These are phyloP conservation scores for Drosophila carrolli DNA, from an alignment of 1,140 invertebrate genomes.

Conservation along the genomic window DNA sequence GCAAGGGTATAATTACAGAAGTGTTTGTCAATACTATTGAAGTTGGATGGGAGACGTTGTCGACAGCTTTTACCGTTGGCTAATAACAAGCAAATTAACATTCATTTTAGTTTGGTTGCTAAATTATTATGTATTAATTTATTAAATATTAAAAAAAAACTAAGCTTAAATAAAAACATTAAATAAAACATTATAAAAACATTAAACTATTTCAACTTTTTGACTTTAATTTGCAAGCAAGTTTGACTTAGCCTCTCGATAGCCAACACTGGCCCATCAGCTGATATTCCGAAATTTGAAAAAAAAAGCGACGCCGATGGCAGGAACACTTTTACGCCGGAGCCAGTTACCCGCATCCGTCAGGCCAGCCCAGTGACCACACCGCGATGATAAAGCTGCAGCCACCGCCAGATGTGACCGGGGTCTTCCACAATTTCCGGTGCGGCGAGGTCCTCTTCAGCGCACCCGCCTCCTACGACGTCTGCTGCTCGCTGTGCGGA, in stretches of 20 bases:
- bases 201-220: too few relatives aligned
- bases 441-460: conserved; percentile 63
- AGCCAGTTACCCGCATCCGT: background rate
- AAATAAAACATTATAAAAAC: too few relatives aligned
- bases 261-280: conserved; percentile 14
- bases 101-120: too few relatives aligned
- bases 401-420: conserved; percentile 2
- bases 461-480: conserved; percentile 54
- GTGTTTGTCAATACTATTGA: too few relatives aligned
- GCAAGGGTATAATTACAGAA: too few relatives aligned
- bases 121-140: too few relatives aligned
- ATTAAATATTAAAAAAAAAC: too few relatives aligned
- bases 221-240: background rate
- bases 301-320: conserved; percentile 30
- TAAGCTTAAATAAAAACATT: too few relatives aligned
- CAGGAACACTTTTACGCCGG: background rate
- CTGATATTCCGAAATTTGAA: conserved; percentile 1
- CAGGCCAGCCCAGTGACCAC: background rate
- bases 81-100: too few relatives aligned
- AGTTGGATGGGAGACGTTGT: too few relatives aligned
- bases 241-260: background rate
- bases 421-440: conserved; percentile 42
- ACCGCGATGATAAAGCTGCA: conserved; percentile 59
- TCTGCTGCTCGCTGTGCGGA: conserved; percentile 65
- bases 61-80: too few relatives aligned